Evolutionary conservation across 1,140 invertebrate genomes (phyloP), one percentile per base, ranked within the genome.

Genomic region (Listronotus oregonensis): DNA sequence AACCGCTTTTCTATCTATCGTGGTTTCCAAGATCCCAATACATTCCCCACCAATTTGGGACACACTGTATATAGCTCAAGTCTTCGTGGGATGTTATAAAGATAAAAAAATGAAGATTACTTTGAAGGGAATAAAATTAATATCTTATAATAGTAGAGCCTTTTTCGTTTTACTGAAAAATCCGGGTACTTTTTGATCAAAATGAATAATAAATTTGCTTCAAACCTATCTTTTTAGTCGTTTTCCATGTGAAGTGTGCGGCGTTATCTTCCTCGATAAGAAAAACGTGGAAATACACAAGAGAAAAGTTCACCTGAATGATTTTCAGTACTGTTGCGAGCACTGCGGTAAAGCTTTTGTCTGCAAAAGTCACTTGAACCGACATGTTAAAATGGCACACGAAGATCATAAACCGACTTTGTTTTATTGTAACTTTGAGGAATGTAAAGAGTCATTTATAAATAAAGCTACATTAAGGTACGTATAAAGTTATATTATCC

Each of bases 331-430:
- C 39, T 47, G 17, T 15, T 67, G 65, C 43, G 40, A 43, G 9
- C n/a, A 57, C 7, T 57, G 54, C 31, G 54, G 40, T n/a, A 57
- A 18, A 43, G 37, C n/a, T 1, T 57, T 57, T 14, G 54, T 57
- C 6, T 40, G 21, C 18, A 57, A 37, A 46, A 32, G 40, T 12
- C 39, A 42, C 11, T 21, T 57, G n/a, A 57, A 57, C 31, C 88
- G 89, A n/a, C 90, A 92, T 78, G 27, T 57, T 31, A 57, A 57
- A 32, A 21, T 10, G 11, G 15, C n/a, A 5, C 54, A 57, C 27
- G 3, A 18, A 6, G 40, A 57, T 7, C 31, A 12, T 5, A 9
- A 14, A 31, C 10, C 42, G 11, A 60, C 15, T 32, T 18, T 5
- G 5, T 21, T 21, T 21, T 27, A 8, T 6, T 58, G 42, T 32